Percentiles rank a stretch among this genome's conserved stretches.
Evolutionary conservation across 1,140 invertebrate genomes (phyloP).

Genomic region (Brachionus paranguensis): DNA sequence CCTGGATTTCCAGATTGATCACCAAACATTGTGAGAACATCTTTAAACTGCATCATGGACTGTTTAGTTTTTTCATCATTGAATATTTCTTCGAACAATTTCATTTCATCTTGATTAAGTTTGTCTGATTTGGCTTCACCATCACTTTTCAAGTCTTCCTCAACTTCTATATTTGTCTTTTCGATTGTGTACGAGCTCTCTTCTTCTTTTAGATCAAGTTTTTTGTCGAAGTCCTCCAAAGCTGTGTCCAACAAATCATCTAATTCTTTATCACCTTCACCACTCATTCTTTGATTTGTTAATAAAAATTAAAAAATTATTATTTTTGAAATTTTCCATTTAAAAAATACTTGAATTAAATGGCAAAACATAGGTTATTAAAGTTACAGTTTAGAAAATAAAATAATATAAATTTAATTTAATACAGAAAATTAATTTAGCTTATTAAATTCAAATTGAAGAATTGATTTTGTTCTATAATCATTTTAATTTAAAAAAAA

Average conservation of each 20-base stretch:
- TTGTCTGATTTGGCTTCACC: neutral
- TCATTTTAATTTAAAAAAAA: too few species aligned
- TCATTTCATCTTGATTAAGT: neutral
- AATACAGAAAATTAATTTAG: too few species aligned
- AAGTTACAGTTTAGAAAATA: neutral
- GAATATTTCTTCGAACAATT: conserved; percentile 33
- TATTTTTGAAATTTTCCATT: neutral
- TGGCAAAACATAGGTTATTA: neutral
- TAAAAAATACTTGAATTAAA: neutral
- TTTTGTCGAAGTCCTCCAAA: conserved; percentile 35
- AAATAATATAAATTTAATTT: too few species aligned
- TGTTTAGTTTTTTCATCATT: conserved; percentile 28
- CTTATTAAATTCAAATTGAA: too few species aligned
- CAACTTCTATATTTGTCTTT: neutral
- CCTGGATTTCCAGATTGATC: neutral
- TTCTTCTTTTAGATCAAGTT: neutral
- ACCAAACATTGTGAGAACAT: neutral
- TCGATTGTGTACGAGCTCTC: neutral
- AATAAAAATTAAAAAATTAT: neutral
- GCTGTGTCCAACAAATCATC: conserved; percentile 29
- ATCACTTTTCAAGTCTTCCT: neutral
- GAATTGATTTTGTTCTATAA: too few species aligned
- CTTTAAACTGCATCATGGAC: conserved; percentile 27
- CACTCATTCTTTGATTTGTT: neutral
- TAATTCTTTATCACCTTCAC: conserved; percentile 15